Evolutionary conservation across 2,113 vertebrate genomes (phyloP).

Genomic region (Bos javanicus): DNA sequence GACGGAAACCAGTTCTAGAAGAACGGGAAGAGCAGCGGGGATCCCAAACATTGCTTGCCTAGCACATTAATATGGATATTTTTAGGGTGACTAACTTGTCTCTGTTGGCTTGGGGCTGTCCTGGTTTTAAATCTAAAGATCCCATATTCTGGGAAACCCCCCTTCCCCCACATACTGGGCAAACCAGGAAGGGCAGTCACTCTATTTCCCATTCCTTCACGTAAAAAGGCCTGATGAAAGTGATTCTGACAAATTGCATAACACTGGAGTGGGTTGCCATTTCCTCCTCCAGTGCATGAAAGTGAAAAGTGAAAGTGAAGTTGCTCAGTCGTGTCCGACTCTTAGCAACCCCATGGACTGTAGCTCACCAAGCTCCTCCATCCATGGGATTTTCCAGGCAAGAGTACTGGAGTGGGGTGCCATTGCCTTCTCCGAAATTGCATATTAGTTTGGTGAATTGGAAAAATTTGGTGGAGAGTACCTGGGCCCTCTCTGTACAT

Average conservation of each 20-base stretch:
- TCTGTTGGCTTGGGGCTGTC: neutral
- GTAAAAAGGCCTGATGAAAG: neutral
- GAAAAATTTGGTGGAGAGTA: neutral
- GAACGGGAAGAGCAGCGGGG: neutral
- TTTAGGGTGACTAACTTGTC: neutral
- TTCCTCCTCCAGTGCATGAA: too few species aligned
- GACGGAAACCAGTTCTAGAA: neutral
- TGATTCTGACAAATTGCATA: neutral
- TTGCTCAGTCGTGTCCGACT: too few species aligned
- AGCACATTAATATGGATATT: neutral
- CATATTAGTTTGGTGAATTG: neutral
- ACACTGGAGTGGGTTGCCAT: too few species aligned
- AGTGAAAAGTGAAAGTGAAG: too few species aligned
- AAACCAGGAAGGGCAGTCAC: neutral
- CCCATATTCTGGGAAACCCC: neutral
- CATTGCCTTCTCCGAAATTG: neutral
- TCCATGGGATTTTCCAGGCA: too few species aligned
- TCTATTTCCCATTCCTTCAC: neutral
- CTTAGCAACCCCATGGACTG: too few species aligned
- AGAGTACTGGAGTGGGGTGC: too few species aligned
- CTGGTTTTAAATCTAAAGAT: conserved; percentile 5
- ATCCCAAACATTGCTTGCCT: neutral
- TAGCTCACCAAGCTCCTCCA: too few species aligned
- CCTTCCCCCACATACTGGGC: neutral
- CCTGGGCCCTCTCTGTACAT: neutral